Conservation (phyloP, 2,113 vertebrate genomes). For the Casuarius casuarius region DNA sequence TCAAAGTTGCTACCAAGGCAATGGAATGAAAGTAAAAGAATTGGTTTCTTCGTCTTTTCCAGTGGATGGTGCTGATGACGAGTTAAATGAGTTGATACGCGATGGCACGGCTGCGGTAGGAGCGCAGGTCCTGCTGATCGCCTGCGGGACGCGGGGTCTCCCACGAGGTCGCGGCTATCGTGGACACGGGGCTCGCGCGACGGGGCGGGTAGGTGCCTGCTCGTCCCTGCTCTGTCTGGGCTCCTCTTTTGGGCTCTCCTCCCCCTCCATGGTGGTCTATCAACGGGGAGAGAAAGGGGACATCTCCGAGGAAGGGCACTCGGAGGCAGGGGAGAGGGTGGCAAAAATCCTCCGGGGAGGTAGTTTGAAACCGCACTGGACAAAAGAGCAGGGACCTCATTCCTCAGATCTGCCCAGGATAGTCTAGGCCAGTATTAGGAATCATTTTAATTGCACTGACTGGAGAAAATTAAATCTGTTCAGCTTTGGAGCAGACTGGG, state of each 20-base stretch:
- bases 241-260: accelerated
- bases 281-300: accelerated
- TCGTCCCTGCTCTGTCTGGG: accelerated
- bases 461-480: not conserved
- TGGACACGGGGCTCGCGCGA: accelerated
- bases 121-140: no score
- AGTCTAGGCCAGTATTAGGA: not conserved
- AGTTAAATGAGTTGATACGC: not conserved
- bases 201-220: not conserved
- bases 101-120: not conserved
- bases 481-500: not conserved
- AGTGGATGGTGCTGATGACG: not conserved
- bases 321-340: not conserved
- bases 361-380: not conserved
- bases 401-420: not conserved
- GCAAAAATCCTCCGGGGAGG: not conserved
- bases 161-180: no score
- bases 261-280: not conserved
- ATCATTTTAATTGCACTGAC: not conserved
- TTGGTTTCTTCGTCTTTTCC: not conserved
- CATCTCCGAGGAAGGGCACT: not conserved
- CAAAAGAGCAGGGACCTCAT: not conserved
- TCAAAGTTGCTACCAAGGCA: not conserved
- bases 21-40: not conserved
- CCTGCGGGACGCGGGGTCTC: no score